Evolutionary conservation across 2,888 invertebrate genomes (phyloP).

Genomic region (Chrysina gloriosa): DNA sequence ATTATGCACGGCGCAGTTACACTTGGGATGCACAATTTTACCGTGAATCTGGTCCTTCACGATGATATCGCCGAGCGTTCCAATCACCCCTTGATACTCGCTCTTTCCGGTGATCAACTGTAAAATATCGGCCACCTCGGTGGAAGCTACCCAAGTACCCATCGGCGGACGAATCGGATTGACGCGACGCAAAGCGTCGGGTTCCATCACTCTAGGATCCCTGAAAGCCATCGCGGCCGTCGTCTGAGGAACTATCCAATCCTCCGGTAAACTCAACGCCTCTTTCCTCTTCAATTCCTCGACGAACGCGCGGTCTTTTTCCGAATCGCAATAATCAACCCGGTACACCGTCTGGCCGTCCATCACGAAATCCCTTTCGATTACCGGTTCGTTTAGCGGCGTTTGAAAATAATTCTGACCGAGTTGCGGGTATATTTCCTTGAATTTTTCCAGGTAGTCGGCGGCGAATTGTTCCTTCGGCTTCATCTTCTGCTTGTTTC

Average conservation of each 20-base stretch:
- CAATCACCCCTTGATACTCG: slow-evolving; percentile 35
- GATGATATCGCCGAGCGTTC: slow-evolving; percentile 33
- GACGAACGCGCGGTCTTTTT: slow-evolving; percentile 6
- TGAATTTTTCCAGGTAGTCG: slow-evolving; percentile 39
- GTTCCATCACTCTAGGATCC: slow-evolving; percentile 27
- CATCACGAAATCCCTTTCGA: slow-evolving; percentile 24
- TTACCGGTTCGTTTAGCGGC: slow-evolving; percentile 8
- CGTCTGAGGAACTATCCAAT: slow-evolving; percentile 31
- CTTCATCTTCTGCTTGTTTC: neutral
- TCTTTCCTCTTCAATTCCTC: slow-evolving; percentile 13
- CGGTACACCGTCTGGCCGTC: slow-evolving; percentile 39
- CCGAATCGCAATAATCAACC: slow-evolving; percentile 40
- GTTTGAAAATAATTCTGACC: slow-evolving; percentile 24
- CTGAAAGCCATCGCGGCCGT: slow-evolving; percentile 20
- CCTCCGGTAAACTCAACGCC: neutral
- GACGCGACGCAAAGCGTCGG: slow-evolving; percentile 22
- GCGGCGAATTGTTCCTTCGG: slow-evolving; percentile 29
- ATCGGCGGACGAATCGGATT: neutral
- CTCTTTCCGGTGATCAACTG: slow-evolving; percentile 29
- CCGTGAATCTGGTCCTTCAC: slow-evolving; percentile 40
- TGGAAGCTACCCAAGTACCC: slow-evolving; percentile 17
- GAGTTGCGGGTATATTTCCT: slow-evolving; percentile 34
- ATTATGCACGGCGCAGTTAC: slow-evolving; percentile 22
- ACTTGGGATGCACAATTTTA: slow-evolving; percentile 35
- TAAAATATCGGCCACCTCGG: slow-evolving; percentile 33